Conservation (phyloP, 2,888 invertebrate genomes). For the Zygogramma bicolorata region DNA sequence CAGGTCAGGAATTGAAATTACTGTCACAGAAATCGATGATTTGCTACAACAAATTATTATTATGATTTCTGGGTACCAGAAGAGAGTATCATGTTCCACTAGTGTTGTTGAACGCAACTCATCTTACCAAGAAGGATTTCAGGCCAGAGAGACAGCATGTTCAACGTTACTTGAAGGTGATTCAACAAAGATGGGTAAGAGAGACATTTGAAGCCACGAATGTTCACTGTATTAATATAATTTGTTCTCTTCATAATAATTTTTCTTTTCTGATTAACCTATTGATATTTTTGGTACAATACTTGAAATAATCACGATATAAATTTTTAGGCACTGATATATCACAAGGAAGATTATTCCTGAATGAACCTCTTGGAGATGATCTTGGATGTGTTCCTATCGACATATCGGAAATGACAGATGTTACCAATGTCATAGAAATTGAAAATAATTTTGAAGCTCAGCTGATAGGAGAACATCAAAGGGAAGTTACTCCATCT, state of each 20-base stretch:
- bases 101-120: neutral
- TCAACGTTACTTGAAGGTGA: slow-evolving; percentile 3
- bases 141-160: neutral
- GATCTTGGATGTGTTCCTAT: too few species aligned
- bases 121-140: neutral
- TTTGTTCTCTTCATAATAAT: neutral
- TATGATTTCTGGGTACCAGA: neutral
- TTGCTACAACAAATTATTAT: neutral
- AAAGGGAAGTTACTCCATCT: neutral
- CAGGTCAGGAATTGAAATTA: slow-evolving; percentile 20
- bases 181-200: neutral
- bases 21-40: neutral
- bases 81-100: neutral
- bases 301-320: neutral
- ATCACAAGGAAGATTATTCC: neutral
- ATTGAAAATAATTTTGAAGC: slow-evolving; percentile 1
- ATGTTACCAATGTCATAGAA: neutral
- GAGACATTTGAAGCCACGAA: too few species aligned
- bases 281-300: neutral
- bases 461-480: neutral
- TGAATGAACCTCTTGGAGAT: neutral
- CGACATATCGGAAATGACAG: neutral
- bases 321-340: neutral
- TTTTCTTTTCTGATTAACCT: neutral
- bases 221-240: too few species aligned